A percentile compares a stretch with the other conserved stretches of the same genome.
Conservation (phyloP, 2,797 vertebrate species). For the Lophotriccus pileatus region DNA sequence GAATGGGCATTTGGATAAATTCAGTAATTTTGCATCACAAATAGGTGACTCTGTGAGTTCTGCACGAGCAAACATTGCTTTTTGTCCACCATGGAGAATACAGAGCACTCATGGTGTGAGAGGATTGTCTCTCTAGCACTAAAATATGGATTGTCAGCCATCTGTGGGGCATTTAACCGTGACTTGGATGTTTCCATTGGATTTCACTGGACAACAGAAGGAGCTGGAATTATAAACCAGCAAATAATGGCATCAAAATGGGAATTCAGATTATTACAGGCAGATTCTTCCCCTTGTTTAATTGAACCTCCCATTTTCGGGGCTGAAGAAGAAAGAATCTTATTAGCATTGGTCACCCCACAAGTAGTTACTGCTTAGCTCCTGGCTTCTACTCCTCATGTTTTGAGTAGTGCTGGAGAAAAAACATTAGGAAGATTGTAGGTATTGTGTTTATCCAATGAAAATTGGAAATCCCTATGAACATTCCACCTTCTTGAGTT, state of each 20-base stretch:
- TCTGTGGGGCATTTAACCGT: background rate
- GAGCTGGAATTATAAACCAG: background rate
- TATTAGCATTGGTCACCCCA: background rate
- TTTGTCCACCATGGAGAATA: background rate
- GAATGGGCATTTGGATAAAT: background rate
- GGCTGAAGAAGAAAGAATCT: background rate
- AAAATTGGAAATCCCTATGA: background rate
- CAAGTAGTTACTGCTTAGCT: background rate
- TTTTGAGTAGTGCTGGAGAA: background rate
- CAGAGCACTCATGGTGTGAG: background rate
- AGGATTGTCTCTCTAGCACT: background rate
- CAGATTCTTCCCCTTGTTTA: background rate
- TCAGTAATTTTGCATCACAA: background rate
- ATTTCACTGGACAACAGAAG: background rate
- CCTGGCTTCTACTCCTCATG: background rate
- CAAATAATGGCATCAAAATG: background rate
- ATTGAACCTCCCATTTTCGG: background rate
- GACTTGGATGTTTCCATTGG: background rate
- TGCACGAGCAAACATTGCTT: background rate
- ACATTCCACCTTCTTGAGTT: background rate
- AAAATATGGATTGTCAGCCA: background rate
- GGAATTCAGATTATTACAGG: background rate
- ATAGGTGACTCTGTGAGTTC: background rate
- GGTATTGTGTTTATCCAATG: background rate
- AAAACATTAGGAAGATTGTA: background rate